Evolutionary conservation across 2,113 vertebrate genomes (phyloP), one percentile per base, ranked within the genome.

Genomic region (Colinus virginianus): DNA sequence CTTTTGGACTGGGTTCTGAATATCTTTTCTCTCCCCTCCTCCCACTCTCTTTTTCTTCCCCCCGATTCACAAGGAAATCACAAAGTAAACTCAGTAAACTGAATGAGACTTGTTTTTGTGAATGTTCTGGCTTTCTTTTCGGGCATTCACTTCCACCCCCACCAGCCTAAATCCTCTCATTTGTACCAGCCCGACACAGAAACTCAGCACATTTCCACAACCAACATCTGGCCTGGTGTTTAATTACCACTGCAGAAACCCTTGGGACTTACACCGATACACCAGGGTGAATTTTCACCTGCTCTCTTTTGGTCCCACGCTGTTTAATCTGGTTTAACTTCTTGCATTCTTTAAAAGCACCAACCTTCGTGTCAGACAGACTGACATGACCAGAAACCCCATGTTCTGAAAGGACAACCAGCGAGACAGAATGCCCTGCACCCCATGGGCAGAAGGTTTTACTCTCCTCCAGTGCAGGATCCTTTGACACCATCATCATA

Each of bases 1-100:
- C 43, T 25, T 93, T 87, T 92, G 74, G 95, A 61, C 1, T 40
- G 43, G 63, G 34, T 78, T 96, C 89, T 92, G 63, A 69, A 68
- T 2, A 5, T 17, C 72, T 86, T 63, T 61, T 64, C n/a, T 55
- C 58, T 88, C 43, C 59, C 49, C 68, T 90, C 79, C 72, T 87
- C 94, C 93, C 85, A 87, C 88, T 84, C 82, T 62, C 85, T 88
- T 82, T n/a, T 90, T 77, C 78, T 82, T 61, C 67, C 83, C 83
- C 36, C 87, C 67, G 82, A 91, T 96, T 96, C 93, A 94, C 75
- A 90, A 87, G 89, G 75, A 96, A 94, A 96, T 93, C 95, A 87
- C 91, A 94, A 86, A 93, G 82, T 79, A 92, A 95, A 94, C 90
- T 86, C 30, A 14, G 38, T n/a, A n/a, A 78, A 6, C 89, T 93